Evolutionary conservation across 2,888 invertebrate genomes (phyloP).

Genomic region (Agrotis puta): DNA sequence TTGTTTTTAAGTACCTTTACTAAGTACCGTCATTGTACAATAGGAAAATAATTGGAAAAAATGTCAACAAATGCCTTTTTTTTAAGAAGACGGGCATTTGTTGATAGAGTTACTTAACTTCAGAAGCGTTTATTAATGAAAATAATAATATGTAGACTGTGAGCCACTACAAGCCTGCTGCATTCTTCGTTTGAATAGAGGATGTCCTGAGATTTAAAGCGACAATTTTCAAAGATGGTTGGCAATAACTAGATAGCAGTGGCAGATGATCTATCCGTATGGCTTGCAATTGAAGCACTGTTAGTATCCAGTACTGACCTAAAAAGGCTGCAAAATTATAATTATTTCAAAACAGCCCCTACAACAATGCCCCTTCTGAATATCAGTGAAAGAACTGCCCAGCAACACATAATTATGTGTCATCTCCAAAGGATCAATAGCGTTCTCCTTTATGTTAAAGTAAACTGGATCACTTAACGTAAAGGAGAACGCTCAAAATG

Average conservation of each 20-base stretch:
- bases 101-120: too few relatives aligned
- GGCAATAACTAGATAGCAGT: not conserved
- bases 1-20: slow-evolving; percentile 18
- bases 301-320: too few relatives aligned
- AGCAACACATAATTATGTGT: not conserved
- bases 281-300: not conserved
- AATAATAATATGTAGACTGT: too few relatives aligned
- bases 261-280: too few relatives aligned
- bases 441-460: not conserved
- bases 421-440: not conserved
- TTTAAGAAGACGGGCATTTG: too few relatives aligned
- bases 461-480: not conserved
- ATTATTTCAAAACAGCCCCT: not conserved
- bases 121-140: too few relatives aligned
- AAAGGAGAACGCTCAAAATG: too few relatives aligned
- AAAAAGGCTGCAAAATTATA: too few relatives aligned
- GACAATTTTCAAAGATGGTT: not conserved
- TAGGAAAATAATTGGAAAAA: not conserved
- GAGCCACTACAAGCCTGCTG: too few relatives aligned
- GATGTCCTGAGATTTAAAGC: not conserved
- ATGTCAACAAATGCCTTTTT: too few relatives aligned
- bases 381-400: not conserved
- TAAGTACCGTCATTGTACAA: not conserved
- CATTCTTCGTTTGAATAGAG: too few relatives aligned
- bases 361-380: not conserved